Evolutionary conservation across 2,797 vertebrate genomes (phyloP).

Genomic region (Atherinosoma microstoma): DNA sequence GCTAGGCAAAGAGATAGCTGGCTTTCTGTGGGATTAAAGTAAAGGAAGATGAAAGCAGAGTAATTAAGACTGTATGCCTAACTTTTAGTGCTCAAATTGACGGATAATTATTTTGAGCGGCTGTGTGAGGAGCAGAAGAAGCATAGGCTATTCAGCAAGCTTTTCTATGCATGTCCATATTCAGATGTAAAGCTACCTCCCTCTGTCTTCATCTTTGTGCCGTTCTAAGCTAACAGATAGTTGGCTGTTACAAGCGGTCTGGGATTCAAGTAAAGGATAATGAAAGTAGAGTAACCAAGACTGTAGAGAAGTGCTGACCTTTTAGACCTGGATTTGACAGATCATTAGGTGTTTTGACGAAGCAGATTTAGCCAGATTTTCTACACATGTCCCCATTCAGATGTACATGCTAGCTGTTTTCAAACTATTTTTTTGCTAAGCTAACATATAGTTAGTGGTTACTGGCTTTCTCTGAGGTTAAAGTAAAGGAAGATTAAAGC

Average conservation of each 20-base stretch:
- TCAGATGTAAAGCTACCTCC: background rate
- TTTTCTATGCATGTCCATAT: background rate
- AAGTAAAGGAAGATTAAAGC: constrained; percentile 17
- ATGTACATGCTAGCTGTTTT: background rate
- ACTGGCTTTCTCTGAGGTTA: constrained; percentile 19
- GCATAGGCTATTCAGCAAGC: constrained; percentile 4
- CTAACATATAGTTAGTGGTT: constrained; percentile 6
- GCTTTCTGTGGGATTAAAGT: constrained; percentile 11
- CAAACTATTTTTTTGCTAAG: constrained; percentile 2
- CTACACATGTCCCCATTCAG: too few relatives aligned
- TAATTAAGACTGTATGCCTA: too few relatives aligned
- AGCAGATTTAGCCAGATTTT: too few relatives aligned
- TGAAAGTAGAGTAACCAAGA: background rate
- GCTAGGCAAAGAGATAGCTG: background rate
- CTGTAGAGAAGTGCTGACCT: too few relatives aligned
- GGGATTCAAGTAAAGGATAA: background rate
- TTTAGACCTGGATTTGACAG: too few relatives aligned
- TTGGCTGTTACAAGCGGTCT: constrained; percentile 20
- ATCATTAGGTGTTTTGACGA: too few relatives aligned
- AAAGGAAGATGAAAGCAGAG: background rate
- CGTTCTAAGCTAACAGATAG: constrained; percentile 1
- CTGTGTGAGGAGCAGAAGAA: constrained; percentile 6
- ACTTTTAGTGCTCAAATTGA: too few relatives aligned
- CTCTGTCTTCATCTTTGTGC: background rate
- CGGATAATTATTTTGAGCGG: background rate